Base-by-base conservation (phyloP, 1,140 invertebrate genomes). In the Drosophila auraria region DNA sequence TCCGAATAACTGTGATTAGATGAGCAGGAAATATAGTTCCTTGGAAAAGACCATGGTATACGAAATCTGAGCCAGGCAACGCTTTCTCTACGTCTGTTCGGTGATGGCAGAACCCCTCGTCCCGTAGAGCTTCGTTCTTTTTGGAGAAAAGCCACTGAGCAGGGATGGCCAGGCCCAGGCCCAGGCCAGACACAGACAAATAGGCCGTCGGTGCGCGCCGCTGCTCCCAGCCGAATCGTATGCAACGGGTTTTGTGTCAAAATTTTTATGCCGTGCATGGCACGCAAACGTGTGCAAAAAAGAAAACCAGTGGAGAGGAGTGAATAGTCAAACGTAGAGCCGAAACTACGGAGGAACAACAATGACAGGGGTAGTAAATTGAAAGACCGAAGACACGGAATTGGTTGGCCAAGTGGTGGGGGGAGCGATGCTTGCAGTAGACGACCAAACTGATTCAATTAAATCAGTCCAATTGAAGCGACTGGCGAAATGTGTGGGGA, bases 381-480 rank as follows among this genome's bases (percentile, higher is more conserved):
- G 84, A 84, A 87, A 87, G 83, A 79, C 75, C 83, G 66, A 86
- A 82, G 83, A 78, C 45, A 45, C 60, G 38, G 49, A 36, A 38
- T 50, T 38, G 60, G 47, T 17, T 69, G 63, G 38, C 47, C 44
- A 49, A 9, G 54, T 14, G 56, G 25, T 45, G 14, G 42, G 8
- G 38, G 33, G 17, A 14, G 40, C 6, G 49, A 25, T 4, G 33
- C 36, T 23, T 44, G 51, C 44, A 51, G 44, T 68, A 80, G 83
- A 87, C 81, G 78, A 79, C 66, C 81, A 79, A 81, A 90, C 86
- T 90, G 84, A 89, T 89, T 89, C 84, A 89, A 89, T 89, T 89
- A 89, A 89, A 89, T 89, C 84, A 89, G 84, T 90, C 86, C 84
- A 89, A 89, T 89, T 89, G 84, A 89, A 90, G 82, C 80, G 65